Evolutionary conservation across 2,113 vertebrate species (phyloP).

Genomic region (Apteryx owenii): DNA sequence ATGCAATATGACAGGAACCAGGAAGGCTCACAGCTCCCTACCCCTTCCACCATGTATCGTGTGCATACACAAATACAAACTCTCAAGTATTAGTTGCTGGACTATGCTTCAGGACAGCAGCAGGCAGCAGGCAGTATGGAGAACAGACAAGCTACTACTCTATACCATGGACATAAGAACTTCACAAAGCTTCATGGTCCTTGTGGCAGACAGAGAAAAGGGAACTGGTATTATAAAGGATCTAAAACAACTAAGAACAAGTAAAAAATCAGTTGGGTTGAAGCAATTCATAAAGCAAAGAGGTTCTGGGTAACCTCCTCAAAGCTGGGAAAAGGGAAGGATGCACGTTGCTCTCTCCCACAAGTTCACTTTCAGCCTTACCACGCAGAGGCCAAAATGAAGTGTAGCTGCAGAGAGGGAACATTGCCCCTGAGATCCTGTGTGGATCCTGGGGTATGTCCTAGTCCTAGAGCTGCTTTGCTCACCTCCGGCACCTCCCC

Average conservation of each 20-base stretch:
- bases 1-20: not conserved
- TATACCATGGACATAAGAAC: rapidly evolving
- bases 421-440: not conserved
- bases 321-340: not conserved
- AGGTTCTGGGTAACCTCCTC: not conserved
- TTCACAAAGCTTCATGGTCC: not conserved
- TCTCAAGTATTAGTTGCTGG: not conserved
- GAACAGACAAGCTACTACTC: not conserved
- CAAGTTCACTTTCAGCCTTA: not conserved
- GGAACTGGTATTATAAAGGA: rapidly evolving
- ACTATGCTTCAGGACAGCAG: not conserved
- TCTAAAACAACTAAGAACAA: not conserved
- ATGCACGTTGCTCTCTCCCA: rapidly evolving
- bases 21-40: not conserved
- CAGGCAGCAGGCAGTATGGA: not conserved
- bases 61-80: rapidly evolving
- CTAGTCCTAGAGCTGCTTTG: not conserved
- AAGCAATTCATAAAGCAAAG: not conserved
- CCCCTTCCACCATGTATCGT: not conserved
- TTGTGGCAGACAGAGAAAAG: not conserved
- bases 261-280: rapidly evolving
- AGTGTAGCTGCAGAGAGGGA: not conserved
- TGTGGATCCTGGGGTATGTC: rapidly evolving
- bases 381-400: not conserved
- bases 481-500: not conserved